Percentiles rank a stretch among this genome's conserved stretches.
phyloP scores from a whole-genome alignment of 2,113 vertebrate species.

The Acanthochromis polyacanthus region DNA sequence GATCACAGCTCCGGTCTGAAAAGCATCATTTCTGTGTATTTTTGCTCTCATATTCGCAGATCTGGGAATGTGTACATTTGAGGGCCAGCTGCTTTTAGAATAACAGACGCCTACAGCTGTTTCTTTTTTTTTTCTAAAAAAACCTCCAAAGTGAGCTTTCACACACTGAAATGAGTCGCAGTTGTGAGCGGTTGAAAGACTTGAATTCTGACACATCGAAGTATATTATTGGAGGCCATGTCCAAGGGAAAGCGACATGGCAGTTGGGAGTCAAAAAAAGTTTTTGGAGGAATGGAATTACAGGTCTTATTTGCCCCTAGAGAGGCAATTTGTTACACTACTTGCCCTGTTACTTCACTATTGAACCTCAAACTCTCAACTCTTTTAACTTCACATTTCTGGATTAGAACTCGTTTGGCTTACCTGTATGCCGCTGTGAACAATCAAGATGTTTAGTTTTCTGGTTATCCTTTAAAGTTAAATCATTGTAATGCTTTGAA shows the following conservation, averaged over 20 bases:
- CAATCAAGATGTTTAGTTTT: not conserved
- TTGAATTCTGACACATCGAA: constrained; percentile 28
- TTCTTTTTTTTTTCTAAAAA: constrained; percentile 15
- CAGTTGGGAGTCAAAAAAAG: not conserved
- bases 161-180: constrained; percentile 49
- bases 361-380: not conserved
- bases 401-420: constrained; percentile 20
- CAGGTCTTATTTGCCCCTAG: constrained; percentile 3
- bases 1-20: constrained; percentile 42
- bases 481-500: not conserved
- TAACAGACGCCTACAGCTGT: constrained; percentile 48
- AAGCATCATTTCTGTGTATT: constrained; percentile 56
- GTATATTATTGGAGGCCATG: constrained; percentile 2
- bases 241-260: not conserved
- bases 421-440: constrained; percentile 6
- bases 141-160: constrained; percentile 51
- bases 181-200: constrained; percentile 28
- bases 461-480: not conserved
- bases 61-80: constrained; percentile 49
- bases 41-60: constrained; percentile 60
- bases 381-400: constrained; percentile 12
- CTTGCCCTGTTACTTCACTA: constrained; percentile 11
- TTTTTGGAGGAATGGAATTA: constrained; percentile 21
- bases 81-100: constrained; percentile 56
- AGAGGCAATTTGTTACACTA: constrained; percentile 9